Evolutionary conservation across 2,888 invertebrate genomes (phyloP).

Genomic region (Bugulina stolonifera): DNA sequence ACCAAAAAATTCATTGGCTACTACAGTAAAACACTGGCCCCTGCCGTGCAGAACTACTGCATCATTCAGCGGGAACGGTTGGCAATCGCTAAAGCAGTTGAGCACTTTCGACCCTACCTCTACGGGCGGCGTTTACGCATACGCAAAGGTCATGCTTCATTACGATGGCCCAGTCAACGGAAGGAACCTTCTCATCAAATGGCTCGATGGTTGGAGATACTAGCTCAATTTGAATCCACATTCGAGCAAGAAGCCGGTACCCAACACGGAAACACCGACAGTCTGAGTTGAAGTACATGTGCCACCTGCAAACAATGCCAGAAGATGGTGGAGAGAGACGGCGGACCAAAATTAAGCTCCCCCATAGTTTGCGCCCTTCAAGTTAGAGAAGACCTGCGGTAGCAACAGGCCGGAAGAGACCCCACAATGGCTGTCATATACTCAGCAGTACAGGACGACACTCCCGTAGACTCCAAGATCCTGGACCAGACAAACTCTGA

Average conservation of each 20-base stretch:
- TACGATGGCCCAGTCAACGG: background rate
- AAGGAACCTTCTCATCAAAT: background rate
- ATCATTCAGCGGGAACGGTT: background rate
- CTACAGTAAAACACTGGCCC: background rate
- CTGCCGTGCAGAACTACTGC: background rate
- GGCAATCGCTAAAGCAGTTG: background rate
- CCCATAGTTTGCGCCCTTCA: too few species aligned
- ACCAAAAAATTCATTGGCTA: background rate
- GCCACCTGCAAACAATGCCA: background rate
- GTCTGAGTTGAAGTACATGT: background rate
- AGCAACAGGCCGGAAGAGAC: too few species aligned
- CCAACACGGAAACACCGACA: background rate
- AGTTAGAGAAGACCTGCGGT: too few species aligned
- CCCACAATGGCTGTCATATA: too few species aligned
- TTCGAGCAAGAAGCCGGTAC: background rate
- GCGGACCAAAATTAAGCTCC: too few species aligned
- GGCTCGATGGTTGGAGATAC: background rate
- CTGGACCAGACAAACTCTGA: too few species aligned
- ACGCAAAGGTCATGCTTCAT: background rate
- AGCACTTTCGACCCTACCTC: background rate
- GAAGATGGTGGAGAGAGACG: background rate
- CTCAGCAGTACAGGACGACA: too few species aligned
- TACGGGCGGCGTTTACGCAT: too few species aligned
- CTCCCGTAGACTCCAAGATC: too few species aligned
- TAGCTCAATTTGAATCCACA: background rate